These are phyloP conservation scores for Cranoglanis bouderius DNA, from an alignment of 2,113 vertebrate species.

Conservation along the genomic window DNA sequence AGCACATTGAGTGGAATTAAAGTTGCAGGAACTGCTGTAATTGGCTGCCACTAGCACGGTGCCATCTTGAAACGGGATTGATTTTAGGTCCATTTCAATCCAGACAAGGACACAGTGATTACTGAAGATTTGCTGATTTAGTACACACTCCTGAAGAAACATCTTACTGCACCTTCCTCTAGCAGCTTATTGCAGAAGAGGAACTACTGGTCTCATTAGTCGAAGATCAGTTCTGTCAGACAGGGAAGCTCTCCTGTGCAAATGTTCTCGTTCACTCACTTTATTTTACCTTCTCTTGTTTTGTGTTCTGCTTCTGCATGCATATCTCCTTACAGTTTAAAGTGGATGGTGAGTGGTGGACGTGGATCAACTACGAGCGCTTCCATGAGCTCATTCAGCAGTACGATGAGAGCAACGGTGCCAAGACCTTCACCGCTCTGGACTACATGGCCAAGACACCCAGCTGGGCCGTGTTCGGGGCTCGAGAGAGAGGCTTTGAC, in stretches of 20 bases:
- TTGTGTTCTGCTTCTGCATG: neutral
- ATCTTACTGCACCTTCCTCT: neutral
- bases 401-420: conserved; percentile 69
- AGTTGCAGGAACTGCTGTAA: no score
- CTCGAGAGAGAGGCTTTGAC: conserved; percentile 85
- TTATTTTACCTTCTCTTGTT: neutral
- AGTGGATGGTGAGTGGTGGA: conserved; percentile 83
- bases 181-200: neutral
- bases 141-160: neutral
- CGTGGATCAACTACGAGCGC: conserved; percentile 88
- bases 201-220: conserved; percentile 22
- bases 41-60: no score
- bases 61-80: neutral
- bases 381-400: conserved; percentile 83
- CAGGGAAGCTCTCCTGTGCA: neutral
- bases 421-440: conserved; percentile 74
- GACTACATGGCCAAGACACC: conserved; percentile 87
- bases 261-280: neutral
- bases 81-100: neutral
- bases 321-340: conserved; percentile 79
- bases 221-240: conserved; percentile 16
- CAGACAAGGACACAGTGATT: neutral
- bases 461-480: conserved; percentile 86
- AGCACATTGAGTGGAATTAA: no score
- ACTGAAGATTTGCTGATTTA: neutral